Base-by-base conservation (phyloP, 2,888 invertebrate genomes). In the Sussaba pulchella region DNA sequence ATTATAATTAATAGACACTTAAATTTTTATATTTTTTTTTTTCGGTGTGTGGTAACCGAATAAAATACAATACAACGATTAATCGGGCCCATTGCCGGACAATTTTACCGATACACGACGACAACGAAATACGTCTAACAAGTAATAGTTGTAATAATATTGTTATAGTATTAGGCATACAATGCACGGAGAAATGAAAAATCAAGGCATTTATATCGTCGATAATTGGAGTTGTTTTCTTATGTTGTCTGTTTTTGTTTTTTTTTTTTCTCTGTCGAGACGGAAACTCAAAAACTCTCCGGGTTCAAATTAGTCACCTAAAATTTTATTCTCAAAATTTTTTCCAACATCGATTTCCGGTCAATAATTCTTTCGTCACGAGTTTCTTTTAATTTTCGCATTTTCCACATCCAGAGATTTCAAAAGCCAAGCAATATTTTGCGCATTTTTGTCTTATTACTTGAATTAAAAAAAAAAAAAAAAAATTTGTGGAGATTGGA, bases 91-190 rank as follows among this genome's bases (percentile, higher is more conserved):
- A 81, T 77, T 70, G 77, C 73, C 69, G 52, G 66, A 81, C 73
- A 69, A 57, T 73, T 77, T 81, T 77, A 81, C 81, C 77, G 77
- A 70, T 70, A 77, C 69, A 81, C 77, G 81, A 81, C 81, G 73
- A 81, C 77, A 81, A 81, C 77, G 81, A 81, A 43, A 74, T 77
- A 81, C 81, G 81, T 77, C 81, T 81, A 81, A 81, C 77, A 81
- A 70, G 77, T 81, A 74, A 72, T 76, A 76, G 45, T 80, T 73
- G 1, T 43, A 5, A 70, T 66, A 80, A 72, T 72, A 74, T 77
- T 73, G 64, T 77, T 61, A 64, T 74, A 73, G 50, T 59, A 57
- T 72, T 77, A 81, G 81, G 81, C 81, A 81, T 77, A 81, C 73
- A 70, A 59, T 74, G 73, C 57, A 39, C 26, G 59, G 43, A 70